A percentile compares a stretch with the other conserved stretches of the same genome.
These are phyloP conservation scores for Astreopora myriophthalma DNA, from an alignment of 64 coral and sea anemone genomes.

Conservation along the genomic window DNA sequence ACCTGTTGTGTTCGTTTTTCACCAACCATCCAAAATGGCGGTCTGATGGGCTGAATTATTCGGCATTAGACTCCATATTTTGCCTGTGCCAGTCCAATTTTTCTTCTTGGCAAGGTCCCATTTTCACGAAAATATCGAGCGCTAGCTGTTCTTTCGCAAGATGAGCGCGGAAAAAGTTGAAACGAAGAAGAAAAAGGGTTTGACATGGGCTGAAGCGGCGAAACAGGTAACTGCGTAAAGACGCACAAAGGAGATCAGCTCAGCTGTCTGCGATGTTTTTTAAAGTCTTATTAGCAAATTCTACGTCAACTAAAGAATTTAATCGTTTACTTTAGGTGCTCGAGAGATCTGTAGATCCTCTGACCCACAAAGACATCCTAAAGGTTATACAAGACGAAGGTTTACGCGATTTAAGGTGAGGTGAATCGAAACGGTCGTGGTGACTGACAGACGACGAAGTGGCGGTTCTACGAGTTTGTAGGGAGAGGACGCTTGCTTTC, in stretches of 20 bases:
- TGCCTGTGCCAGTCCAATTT: slow-evolving; percentile 10
- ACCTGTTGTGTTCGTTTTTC: slow-evolving; percentile 41
- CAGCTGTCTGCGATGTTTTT: background rate
- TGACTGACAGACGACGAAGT: slow-evolving; percentile 19
- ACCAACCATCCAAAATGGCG: slow-evolving; percentile 14
- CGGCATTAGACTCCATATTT: background rate
- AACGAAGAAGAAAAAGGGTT: slow-evolving; percentile 76
- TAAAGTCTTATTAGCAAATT: background rate
- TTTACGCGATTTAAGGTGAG: slow-evolving; percentile 88
- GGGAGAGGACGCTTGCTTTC: background rate
- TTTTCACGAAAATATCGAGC: background rate
- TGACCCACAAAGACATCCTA: slow-evolving; percentile 91
- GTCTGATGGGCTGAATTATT: slow-evolving; percentile 11
- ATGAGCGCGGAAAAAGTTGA: slow-evolving; percentile 66
- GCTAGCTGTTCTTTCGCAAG: background rate
- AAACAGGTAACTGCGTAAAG: slow-evolving; percentile 55
- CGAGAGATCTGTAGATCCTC: slow-evolving; percentile 62
- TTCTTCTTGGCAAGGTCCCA: background rate
- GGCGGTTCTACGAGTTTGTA: background rate
- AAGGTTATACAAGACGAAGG: slow-evolving; percentile 90
- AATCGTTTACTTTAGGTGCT: slow-evolving; percentile 52
- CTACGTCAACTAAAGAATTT: background rate
- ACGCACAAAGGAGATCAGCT: slow-evolving; percentile 10
- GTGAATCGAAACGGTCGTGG: background rate
- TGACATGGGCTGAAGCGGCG: slow-evolving; percentile 78